Evolutionary conservation across 2,113 vertebrate genomes (phyloP), one percentile per base, ranked within the genome.

Genomic region (Centropus unirufus): DNA sequence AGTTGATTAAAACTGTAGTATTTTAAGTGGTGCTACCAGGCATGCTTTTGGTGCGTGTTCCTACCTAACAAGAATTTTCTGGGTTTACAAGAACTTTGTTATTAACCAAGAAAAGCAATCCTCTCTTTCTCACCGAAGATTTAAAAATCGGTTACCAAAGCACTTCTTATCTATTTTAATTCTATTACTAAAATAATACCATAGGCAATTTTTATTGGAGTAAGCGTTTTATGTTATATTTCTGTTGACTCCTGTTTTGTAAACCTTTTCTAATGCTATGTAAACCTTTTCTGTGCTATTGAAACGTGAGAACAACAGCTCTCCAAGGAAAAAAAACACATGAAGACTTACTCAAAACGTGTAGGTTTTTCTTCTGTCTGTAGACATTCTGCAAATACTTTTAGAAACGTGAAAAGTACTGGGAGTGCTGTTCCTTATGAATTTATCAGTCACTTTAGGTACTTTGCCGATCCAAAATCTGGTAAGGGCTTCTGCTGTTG

Each of bases 11-110:
- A 81, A 47, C 10, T 1, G 0, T 9, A 17, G 1, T 47, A 14
- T 10, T 82, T 74, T 24, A 24, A 23, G 8, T 26, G 20, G 26
- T 2, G 36, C 34, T 44, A 8, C 15, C 15, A 6, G 10, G 9
- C 40, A 2, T 30, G 0, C 18, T 61, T 82, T 49, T 13, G 2
- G 14, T 46, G 30, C 2, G 0, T 52, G 6, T 66, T 69, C 16
- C 42, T 32, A 1, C 54, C 29, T 44, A 15, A 7, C 36, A 22
- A 5, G 29, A 20, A 13, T 64, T 91, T 90, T 51, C 34, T 24
- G 54, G 12, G 34, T 62, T 79, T 42, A 21, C 15, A 9, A 34
- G 75, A 72, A 6, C 1, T 2, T 49, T 18, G 1, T 20, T 76
- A 9, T 42, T 57, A 46, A 39, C 51, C 11, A 27, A 76, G 54